Conservation (phyloP, 2,113 vertebrate species). For the Zeus faber region DNA sequence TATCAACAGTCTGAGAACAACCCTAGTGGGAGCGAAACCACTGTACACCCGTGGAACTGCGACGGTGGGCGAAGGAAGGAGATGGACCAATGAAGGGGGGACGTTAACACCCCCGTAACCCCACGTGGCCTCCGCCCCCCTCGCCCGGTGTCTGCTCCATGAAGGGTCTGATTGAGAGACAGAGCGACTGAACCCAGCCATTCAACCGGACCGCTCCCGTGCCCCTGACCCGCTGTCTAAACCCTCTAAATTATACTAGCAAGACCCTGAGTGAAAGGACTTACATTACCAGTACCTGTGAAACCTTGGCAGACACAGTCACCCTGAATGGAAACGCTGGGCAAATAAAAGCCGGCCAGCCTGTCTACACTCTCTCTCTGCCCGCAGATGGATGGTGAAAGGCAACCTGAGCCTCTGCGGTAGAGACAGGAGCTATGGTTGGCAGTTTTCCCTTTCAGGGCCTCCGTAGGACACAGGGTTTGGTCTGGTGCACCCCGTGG, state of each 20-base stretch:
- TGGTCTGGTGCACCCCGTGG: slow-evolving; percentile 42
- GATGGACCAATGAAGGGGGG: slow-evolving; percentile 17
- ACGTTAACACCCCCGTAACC: slow-evolving; percentile 28
- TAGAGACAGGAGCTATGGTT: slow-evolving; percentile 43
- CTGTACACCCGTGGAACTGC: slow-evolving; percentile 30
- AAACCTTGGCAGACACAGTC: slow-evolving; percentile 64
- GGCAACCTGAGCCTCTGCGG: slow-evolving; percentile 59
- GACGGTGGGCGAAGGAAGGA: slow-evolving; percentile 3
- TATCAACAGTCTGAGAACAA: slow-evolving; percentile 73
- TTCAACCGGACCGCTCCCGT: slow-evolving; percentile 53
- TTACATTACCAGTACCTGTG: slow-evolving; percentile 70
- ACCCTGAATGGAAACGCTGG: slow-evolving; percentile 69
- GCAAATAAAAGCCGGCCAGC: slow-evolving; percentile 69
- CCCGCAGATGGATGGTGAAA: slow-evolving; percentile 71
- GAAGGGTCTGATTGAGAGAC: slow-evolving; percentile 72
- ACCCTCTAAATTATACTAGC: slow-evolving; percentile 68
- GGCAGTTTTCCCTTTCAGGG: slow-evolving; percentile 45
- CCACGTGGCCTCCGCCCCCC: slow-evolving; percentile 10
- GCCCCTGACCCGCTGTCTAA: slow-evolving; percentile 65
- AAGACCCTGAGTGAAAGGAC: slow-evolving; percentile 64
- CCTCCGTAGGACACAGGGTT: slow-evolving; percentile 34
- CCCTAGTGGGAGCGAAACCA: slow-evolving; percentile 59
- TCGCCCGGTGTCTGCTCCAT: slow-evolving; percentile 35
- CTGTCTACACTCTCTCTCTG: slow-evolving; percentile 74
- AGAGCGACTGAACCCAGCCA: slow-evolving; percentile 49